Percentiles rank a stretch among this genome's conserved stretches.
These are phyloP conservation scores for Sinocyclocheilus maitianheensis DNA, from an alignment of 2,113 vertebrate species.

Conservation along the genomic window DNA sequence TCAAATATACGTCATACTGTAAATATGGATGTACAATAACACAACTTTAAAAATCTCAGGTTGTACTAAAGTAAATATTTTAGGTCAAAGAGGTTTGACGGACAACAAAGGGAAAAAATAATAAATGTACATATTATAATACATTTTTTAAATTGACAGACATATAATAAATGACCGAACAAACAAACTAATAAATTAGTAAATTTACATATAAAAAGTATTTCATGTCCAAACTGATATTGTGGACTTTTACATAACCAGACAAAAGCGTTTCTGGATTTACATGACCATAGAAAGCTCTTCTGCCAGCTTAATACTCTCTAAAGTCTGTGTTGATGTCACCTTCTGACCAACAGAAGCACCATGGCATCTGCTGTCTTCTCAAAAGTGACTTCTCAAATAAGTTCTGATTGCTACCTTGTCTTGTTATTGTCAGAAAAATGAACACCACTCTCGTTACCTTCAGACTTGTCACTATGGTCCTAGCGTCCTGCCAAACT, in stretches of 20 bases:
- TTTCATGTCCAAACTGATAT: neutral
- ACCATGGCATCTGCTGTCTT: neutral
- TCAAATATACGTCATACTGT: neutral
- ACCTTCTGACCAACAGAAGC: neutral
- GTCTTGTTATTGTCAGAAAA: constrained; percentile 38
- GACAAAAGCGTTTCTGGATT: neutral
- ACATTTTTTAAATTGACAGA: neutral
- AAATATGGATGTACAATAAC: neutral
- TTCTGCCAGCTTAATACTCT: neutral
- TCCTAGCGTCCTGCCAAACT: constrained; percentile 25
- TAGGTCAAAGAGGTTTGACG: neutral
- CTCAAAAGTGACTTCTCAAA: constrained; percentile 6
- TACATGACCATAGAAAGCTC: constrained; percentile 3
- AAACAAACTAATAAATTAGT: neutral
- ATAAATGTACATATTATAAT: too few species aligned
- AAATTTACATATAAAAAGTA: neutral
- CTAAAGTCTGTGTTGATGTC: neutral
- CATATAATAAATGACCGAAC: neutral
- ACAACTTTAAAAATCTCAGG: neutral
- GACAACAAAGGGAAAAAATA: too few species aligned
- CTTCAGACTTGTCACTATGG: constrained; percentile 22
- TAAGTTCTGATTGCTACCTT: constrained; percentile 52
- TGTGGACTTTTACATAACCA: neutral
- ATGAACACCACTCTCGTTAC: constrained; percentile 29
- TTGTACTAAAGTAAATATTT: neutral